Evolutionary conservation across 1,140 invertebrate genomes (phyloP), one percentile per base, ranked within the genome.

Genomic region (Onthophagus taurus): DNA sequence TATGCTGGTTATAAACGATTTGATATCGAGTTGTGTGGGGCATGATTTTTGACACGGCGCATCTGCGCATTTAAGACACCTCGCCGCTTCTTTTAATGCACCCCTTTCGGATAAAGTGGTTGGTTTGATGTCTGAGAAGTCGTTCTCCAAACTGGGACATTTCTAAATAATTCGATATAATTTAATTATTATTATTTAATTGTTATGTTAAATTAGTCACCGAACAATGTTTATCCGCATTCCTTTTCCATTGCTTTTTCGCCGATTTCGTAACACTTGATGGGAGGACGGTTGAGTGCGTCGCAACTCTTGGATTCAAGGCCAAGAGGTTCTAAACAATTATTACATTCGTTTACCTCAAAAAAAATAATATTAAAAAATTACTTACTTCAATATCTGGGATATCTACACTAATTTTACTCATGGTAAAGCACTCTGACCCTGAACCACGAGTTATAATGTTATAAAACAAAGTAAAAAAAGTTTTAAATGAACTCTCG

Each of bases 21-120:
- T 99, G 35, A 99, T 81, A 59, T 99, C 95, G 21, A 99, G 66
- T 65, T 97, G 92, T 0, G 95, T 99, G 0, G 95, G 95, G 59
- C 95, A 99, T 4, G 89, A 91, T 66, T 98, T 98, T 69, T 98
- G 95, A 62, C 95, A 99, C 0, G 95, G 95, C 0, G 95, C 94
- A 70, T 99, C 96, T 0, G 89, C 93, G 67, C 95, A 99, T 65
- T 98, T 99, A 6, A 99, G 69, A 63, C 93, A 97, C 41, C 94
- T 73, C 0, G 80, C 76, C 0, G 96, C 90, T 68, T 99, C 95
- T 47, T 73, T 78, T 11, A 99, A 62, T 0, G 95, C 95, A 2
- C 81, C 94, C 6, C 94, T 73, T 66, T 99, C 95, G 55, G 91
- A 94, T 31, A 98, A 58, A 0, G 95, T 97, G 14, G 93, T 98